These are phyloP conservation scores for Apodemia zela DNA, from an alignment of 2,888 invertebrate species.

Conservation along the genomic window DNA sequence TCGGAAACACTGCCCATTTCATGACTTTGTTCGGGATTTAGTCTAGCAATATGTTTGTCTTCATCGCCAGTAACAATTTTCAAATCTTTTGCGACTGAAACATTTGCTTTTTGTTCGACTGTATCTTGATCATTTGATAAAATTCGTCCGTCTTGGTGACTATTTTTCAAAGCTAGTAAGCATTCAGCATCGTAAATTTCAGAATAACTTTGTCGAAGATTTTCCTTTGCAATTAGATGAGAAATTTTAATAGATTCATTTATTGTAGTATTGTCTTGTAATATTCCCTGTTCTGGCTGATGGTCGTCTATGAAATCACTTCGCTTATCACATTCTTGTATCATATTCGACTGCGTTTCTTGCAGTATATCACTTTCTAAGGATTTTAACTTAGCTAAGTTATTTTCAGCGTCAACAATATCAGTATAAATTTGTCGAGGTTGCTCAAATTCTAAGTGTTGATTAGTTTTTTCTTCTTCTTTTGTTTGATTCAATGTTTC, in stretches of 20 bases:
- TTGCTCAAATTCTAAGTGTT: background rate
- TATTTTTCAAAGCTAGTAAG: slow-evolving; percentile 21
- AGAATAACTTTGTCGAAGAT: slow-evolving; percentile 32
- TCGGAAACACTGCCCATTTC: background rate
- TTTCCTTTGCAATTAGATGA: background rate
- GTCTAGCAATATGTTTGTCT: background rate
- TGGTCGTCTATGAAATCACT: background rate
- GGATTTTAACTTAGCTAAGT: slow-evolving; percentile 18
- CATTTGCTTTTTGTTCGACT: background rate
- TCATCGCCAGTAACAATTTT: background rate
- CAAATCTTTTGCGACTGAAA: background rate
- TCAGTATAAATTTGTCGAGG: slow-evolving; percentile 33
- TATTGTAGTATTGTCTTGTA: background rate
- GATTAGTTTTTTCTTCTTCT: background rate
- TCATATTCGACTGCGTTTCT: background rate
- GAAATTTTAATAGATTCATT: background rate
- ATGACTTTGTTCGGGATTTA: background rate
- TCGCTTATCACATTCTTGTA: background rate
- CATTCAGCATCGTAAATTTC: slow-evolving; percentile 35
- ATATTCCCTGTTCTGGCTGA: background rate
- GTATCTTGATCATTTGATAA: too few species aligned
- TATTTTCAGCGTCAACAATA: slow-evolving; percentile 33
- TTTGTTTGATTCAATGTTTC: background rate
- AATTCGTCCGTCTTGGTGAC: background rate
- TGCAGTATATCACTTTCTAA: background rate